Base-by-base conservation (phyloP, 2,888 invertebrate genomes). In the Pyrochroa serraticornis region DNA sequence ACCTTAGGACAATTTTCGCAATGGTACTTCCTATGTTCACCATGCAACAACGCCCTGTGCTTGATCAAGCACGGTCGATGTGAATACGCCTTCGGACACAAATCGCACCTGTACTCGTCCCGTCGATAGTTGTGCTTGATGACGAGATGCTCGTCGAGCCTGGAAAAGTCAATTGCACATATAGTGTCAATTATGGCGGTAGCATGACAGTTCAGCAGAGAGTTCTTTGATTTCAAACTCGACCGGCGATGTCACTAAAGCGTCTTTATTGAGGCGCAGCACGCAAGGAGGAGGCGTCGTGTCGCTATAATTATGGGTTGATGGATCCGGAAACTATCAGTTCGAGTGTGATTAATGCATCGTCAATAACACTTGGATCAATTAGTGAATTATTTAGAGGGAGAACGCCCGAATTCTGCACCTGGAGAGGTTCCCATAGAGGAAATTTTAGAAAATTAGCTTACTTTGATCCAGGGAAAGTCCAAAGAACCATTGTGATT, bases 111-210 rank as follows among this genome's bases (percentile, higher is more conserved):
- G 79, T 88, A 91, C 67, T 92, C 91, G 62, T 89, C 87, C 31
- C 87, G 86, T 12, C 88, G 87, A 75, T 91, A 92, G 59, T 88
- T 88, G 82, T 94, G 94, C 48, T 87, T 85, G 55, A 85, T 83
- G 51, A 93, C 85, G 75, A 93, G 79, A 77, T 94, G 94, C 64
- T 88, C 90, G 79, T 94, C 92, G 78, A 94, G 85, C 74, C 94
- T 94, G 85, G 14, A 88, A 86, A 58, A 60, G 7, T 22, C 22
- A 22, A 22, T 22, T 22, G 22, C 5, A 22, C 2, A 22, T 22
- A 5, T 22, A 22, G 22, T 22, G 22, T 22, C 22, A 22, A 22
- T 22, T 22, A 22, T 22, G 22, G 22, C 22, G 22, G 5, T 22
- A 5, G 52, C 45, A 32, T 10, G 52, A 14, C 30, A 10, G 8